Conservation (phyloP, 2,888 invertebrate species). For the Petrolisthes cinctipes region DNA sequence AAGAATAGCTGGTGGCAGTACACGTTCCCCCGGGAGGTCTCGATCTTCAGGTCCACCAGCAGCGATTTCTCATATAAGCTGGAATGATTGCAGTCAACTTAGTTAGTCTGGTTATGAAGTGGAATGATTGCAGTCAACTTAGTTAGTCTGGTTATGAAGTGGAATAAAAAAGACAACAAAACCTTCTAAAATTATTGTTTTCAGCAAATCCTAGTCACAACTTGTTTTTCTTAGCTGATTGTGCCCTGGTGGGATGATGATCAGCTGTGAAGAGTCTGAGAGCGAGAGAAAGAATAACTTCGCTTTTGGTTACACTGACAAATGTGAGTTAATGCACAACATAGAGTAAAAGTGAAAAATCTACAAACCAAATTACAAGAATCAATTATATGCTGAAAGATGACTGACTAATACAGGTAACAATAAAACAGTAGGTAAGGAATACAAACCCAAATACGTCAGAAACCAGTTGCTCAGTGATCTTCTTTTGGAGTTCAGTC, state of each 20-base stretch:
- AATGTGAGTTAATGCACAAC: no score
- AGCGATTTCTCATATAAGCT: slow-evolving; percentile 60
- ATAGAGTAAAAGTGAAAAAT: no score
- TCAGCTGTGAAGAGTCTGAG: no score
- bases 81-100: slow-evolving; percentile 10
- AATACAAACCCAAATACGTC: slow-evolving; percentile 59
- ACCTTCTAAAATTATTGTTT: background rate
- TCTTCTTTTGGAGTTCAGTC: slow-evolving; percentile 47
- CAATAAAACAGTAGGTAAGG: background rate
- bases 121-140: background rate
- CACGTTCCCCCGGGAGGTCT: slow-evolving; percentile 53
- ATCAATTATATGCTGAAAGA: no score
- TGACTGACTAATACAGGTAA: background rate
- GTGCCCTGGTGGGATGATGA: no score
- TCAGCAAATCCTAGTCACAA: no score
- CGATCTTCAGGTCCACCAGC: slow-evolving; percentile 59
- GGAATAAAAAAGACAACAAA: background rate
- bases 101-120: background rate
- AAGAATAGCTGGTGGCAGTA: slow-evolving; percentile 58
- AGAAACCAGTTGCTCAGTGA: slow-evolving; percentile 55
- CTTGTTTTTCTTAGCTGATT: no score
- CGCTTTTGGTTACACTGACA: no score
- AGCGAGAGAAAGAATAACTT: no score
- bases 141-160: background rate
- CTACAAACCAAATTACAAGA: no score